These are phyloP conservation scores for Gymnobelideus leadbeateri DNA, from an alignment of 2,113 vertebrate genomes.

Conservation along the genomic window DNA sequence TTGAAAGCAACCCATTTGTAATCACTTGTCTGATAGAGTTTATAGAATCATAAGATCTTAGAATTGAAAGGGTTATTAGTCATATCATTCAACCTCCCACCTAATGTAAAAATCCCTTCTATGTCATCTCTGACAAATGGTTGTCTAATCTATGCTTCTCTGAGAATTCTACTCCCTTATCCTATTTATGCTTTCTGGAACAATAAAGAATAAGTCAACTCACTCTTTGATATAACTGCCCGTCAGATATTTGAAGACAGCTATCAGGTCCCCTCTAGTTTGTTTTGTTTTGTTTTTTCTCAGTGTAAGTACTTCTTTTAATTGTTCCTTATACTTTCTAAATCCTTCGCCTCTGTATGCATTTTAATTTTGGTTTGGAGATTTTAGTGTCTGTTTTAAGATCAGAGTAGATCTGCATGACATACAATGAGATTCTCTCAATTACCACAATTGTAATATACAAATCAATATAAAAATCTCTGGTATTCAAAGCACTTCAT, in stretches of 20 bases:
- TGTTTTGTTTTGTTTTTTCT: not conserved
- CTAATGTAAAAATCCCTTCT: not conserved
- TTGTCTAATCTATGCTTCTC: not conserved
- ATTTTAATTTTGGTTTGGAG: not conserved
- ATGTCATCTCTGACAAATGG: not conserved
- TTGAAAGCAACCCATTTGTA: conserved; percentile 62
- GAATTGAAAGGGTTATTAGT: conserved; percentile 35
- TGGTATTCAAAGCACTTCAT: not conserved
- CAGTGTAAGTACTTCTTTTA: not conserved
- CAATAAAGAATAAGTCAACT: not conserved
- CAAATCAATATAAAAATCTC: not conserved
- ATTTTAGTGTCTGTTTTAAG: not conserved
- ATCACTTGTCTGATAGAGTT: conserved; percentile 67
- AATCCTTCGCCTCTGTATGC: not conserved
- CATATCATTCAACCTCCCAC: not conserved
- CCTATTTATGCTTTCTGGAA: not conserved
- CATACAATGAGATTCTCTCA: not conserved
- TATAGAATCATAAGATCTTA: conserved; percentile 63
- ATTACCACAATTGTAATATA: not conserved
- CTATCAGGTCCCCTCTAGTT: not conserved
- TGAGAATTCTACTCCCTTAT: not conserved
- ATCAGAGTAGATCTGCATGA: not conserved
- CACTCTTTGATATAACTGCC: not conserved
- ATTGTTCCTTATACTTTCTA: not conserved
- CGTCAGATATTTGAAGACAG: not conserved